These are phyloP conservation scores for Geotria australis DNA, from an alignment of 2,797 vertebrate genomes.

Conservation along the genomic window DNA sequence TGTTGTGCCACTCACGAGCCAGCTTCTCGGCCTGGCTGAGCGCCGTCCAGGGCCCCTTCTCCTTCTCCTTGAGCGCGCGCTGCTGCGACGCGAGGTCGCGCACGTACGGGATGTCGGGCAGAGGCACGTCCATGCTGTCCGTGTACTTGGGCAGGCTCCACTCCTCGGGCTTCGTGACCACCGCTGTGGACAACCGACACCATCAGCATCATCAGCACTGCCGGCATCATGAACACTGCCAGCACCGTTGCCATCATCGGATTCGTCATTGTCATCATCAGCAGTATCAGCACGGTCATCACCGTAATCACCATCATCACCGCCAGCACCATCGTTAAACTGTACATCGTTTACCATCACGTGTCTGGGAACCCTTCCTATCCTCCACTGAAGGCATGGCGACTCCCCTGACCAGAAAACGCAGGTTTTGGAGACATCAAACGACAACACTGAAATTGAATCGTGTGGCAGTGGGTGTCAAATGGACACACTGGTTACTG, in stretches of 20 bases:
- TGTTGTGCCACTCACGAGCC: slow-evolving; percentile 15
- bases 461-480: too few relatives aligned
- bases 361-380: too few relatives aligned
- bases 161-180: slow-evolving; percentile 7
- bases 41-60: slow-evolving; percentile 34
- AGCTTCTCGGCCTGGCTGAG: slow-evolving; percentile 36
- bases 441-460: too few relatives aligned
- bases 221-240: slow-evolving; percentile 10
- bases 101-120: slow-evolving; percentile 24
- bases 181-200: slow-evolving; percentile 8
- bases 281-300: slow-evolving; percentile 31
- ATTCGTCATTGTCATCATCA: slow-evolving; percentile 8
- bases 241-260: slow-evolving; percentile 6
- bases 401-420: too few relatives aligned
- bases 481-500: too few relatives aligned
- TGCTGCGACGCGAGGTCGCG: slow-evolving; percentile 12
- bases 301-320: slow-evolving; percentile 8
- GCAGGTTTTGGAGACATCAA: too few relatives aligned
- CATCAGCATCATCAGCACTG: slow-evolving; percentile 40
- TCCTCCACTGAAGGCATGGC: too few relatives aligned
- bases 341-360: too few relatives aligned
- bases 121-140: slow-evolving; percentile 19
- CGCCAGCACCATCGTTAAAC: slow-evolving; percentile 8
- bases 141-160: slow-evolving; percentile 18
- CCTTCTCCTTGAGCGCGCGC: slow-evolving; percentile 34